A percentile compares a stretch with the other conserved stretches of the same genome.
Evolutionary conservation across 2,797 vertebrate species (phyloP).

Genomic region (Australoheros facetus): DNA sequence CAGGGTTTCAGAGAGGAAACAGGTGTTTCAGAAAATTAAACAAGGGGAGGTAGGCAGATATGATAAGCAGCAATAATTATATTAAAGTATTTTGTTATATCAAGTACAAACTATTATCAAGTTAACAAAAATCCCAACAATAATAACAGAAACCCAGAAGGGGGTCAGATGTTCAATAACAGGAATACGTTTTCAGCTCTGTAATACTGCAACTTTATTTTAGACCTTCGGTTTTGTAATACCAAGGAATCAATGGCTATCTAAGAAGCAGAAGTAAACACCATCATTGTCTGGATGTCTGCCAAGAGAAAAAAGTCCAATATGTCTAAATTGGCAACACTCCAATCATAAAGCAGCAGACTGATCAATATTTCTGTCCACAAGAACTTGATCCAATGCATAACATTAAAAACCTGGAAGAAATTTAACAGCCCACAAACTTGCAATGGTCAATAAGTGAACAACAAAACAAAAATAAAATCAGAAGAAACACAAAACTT

Average conservation of each 20-base stretch:
- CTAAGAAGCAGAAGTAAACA: conserved; percentile 13
- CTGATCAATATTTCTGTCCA: conserved; percentile 10
- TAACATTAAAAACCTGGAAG: neutral
- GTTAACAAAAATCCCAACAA: neutral
- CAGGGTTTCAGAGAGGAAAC: conserved; percentile 23
- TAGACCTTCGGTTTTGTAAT: conserved; percentile 3
- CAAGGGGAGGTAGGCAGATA: neutral
- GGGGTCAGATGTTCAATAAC: neutral
- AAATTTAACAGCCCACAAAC: neutral
- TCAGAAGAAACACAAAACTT: conserved; percentile 20
- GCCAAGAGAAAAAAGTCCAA: conserved; percentile 29
- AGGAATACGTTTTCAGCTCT: neutral
- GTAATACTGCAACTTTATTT: conserved; percentile 7
- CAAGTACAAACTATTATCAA: neutral
- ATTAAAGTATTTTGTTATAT: neutral
- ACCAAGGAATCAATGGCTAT: conserved; percentile 26
- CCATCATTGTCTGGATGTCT: conserved; percentile 27
- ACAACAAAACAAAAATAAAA: neutral
- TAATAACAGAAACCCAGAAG: neutral
- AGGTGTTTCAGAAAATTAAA: conserved; percentile 28
- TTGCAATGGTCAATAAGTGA: neutral
- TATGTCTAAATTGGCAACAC: conserved; percentile 27
- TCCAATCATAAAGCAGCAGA: neutral
- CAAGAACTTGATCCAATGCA: neutral
- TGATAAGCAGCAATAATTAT: neutral